Evolutionary conservation across 2,113 vertebrate species (phyloP).

Genomic region (Cynopterus brachyotis): DNA sequence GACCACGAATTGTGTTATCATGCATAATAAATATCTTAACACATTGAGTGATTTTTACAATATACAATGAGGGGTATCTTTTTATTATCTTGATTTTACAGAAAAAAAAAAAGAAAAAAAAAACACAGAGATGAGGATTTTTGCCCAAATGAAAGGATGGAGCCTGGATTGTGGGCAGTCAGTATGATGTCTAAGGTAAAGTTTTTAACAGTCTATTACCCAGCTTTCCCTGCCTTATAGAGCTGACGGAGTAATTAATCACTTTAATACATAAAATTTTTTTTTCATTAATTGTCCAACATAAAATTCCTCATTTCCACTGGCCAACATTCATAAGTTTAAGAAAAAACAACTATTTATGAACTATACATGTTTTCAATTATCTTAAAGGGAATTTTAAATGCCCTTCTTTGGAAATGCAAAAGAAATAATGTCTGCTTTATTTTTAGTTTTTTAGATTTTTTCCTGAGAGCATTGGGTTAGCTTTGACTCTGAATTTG

Average conservation of each 20-base stretch:
- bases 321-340: neutral
- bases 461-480: neutral
- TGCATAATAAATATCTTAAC: neutral
- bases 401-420: neutral
- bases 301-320: neutral
- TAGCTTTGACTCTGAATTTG: constrained; percentile 26
- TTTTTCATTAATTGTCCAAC: neutral
- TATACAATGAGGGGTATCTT: neutral
- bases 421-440: neutral
- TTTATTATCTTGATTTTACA: neutral
- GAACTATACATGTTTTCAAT: neutral
- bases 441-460: neutral
- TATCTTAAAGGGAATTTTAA: neutral
- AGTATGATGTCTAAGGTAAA: neutral
- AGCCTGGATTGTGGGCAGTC: neutral
- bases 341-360: neutral
- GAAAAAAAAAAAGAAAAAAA: neutral
- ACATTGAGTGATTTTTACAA: neutral
- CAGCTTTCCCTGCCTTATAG: neutral
- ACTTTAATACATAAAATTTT: neutral
- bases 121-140: neutral
- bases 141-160: neutral
- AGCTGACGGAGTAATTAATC: neutral
- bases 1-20: neutral
- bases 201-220: neutral